Evolutionary conservation across 2,888 invertebrate genomes (phyloP), one percentile per base, ranked within the genome.

Genomic region (Hypolimnas misippus): DNA sequence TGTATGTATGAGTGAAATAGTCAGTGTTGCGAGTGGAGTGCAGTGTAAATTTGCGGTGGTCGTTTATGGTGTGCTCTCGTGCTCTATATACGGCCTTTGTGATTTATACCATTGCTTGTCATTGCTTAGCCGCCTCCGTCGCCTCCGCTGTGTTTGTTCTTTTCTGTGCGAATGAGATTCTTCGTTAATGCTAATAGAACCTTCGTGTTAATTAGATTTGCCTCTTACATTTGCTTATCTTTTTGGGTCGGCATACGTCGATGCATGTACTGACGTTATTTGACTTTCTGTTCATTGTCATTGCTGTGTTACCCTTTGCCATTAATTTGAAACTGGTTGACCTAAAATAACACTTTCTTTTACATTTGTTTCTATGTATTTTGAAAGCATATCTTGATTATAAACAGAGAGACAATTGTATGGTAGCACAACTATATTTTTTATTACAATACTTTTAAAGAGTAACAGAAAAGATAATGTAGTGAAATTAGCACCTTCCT

Each of bases 11-110:
- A 83, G 83, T 85, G 81, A 84, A 86, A 87, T 81, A 86, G 87
- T 82, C 81, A 87, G 82, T 87, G 90, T 89, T 77, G 83, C 87
- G 67, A 78, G 74, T 82, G 76, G 81, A 89, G 90, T 85, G 91
- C 85, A 84, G 83, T 86, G 91, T 85, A 87, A 88, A 91, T 90
- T 91, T 89, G 86, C 85, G 76, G 77, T 82, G 76, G 81, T 83
- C 82, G 84, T 83, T 87, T 86, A 83, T 84, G 81, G 81, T 76
- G 78, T 29, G 49, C 49, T 66, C 59, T 59, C 35, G 53, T 77
- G 77, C 75, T 76, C 73, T 75, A 75, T 75, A 78, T 75, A 75
- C 75, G 77, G 76, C 74, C 75, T 79, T 79, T 78, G 80, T 83
- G 82, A 84, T 84, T 84, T 83, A 80, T 84, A 82, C 78, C 81